Evolutionary conservation across 1,140 invertebrate species (phyloP), one percentile per base, ranked within the genome.

Genomic region (Lerema accius): DNA sequence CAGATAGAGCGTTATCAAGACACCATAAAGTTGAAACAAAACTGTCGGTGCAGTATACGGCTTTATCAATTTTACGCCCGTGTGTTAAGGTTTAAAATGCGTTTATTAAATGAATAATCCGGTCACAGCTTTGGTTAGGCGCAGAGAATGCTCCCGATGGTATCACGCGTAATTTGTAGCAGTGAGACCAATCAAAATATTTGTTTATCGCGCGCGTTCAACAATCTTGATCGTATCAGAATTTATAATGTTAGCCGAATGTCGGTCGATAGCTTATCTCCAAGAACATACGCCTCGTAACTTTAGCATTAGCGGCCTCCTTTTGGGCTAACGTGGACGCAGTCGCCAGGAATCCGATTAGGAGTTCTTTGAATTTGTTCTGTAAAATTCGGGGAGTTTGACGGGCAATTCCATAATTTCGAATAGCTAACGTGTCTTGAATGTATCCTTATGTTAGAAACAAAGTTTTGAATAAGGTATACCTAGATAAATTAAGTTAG

Each of bases 1-100:
- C 63, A 73, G 83, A 81, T 86, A 87, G 56, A 53, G 67, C 64
- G 65, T 75, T 87, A 87, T 89, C 86, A 51, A 26, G 16, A 58
- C 49, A 65, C 71, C 84, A 86, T 89, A 87, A 89, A 87, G 82
- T 70, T 80, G 70, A 63, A 79, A 84, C 75, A 84, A 83, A 87
- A 77, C 73, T 73, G 71, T 73, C 55, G 37, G 39, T 56, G 46
- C 56, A 50, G 55, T 73, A 66, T 56, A 56, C 53, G 16, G 53
- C 23, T 56, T 56, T 56, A 56, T 45, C 53, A 15, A 56, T 40
- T n/a, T 43, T 43, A 26, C 39, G 19, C 11, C 39, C 62, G 43
- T 66, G 65, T 65, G 72, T 59, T 66, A 61, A 63, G 68, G 60
- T 63, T 58, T 40, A 59, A 65, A 69, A 46, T 59, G 56, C 61